Evolutionary conservation across 2,113 vertebrate genomes (phyloP).

Genomic region (Prionailurus bengalensis): DNA sequence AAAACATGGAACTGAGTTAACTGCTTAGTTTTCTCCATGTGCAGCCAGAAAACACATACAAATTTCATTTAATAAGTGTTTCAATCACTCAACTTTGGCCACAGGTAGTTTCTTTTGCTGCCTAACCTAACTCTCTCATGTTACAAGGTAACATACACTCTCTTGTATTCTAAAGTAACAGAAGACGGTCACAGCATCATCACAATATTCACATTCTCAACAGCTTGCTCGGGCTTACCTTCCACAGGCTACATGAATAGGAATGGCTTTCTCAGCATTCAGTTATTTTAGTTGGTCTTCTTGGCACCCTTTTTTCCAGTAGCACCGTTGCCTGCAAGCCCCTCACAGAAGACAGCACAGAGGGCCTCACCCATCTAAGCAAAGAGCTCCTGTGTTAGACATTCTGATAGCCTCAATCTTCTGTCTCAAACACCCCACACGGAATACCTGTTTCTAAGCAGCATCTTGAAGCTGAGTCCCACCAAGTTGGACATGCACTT

Average conservation of each 20-base stretch:
- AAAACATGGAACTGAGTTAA: background rate
- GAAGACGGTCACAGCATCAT: background rate
- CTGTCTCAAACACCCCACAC: background rate
- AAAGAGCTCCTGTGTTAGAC: background rate
- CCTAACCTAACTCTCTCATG: background rate
- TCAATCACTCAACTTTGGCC: background rate
- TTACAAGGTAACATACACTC: background rate
- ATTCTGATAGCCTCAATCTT: background rate
- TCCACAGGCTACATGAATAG: background rate
- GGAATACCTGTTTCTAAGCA: background rate
- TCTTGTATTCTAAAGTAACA: background rate
- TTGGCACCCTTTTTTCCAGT: background rate
- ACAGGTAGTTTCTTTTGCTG: background rate
- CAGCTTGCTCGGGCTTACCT: background rate
- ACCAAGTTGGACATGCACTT: background rate
- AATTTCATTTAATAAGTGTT: conserved; percentile 6
- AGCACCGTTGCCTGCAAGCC: background rate
- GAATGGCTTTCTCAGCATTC: background rate
- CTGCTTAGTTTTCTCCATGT: background rate
- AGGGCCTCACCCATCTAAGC: background rate
- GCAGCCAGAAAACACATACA: background rate
- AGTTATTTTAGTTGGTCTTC: background rate
- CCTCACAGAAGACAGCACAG: background rate
- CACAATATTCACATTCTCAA: background rate
- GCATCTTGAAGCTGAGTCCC: background rate